These are phyloP conservation scores for Trigoniulus corallinus DNA, from an alignment of 1,140 invertebrate genomes.

Conservation along the genomic window DNA sequence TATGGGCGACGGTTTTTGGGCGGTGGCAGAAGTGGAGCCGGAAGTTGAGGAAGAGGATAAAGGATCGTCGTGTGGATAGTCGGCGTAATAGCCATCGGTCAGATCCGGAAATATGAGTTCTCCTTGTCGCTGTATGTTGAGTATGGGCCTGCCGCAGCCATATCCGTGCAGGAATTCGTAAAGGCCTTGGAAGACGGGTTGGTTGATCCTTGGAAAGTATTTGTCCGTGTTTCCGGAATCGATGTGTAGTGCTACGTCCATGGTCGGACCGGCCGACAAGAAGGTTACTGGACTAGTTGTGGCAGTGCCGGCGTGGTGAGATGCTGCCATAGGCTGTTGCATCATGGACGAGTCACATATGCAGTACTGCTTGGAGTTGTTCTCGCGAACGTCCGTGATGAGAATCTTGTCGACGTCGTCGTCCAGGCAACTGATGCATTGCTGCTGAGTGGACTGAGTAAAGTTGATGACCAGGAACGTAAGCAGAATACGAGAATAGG, in stretches of 20 bases:
- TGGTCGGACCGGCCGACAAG: slow-evolving; percentile 53
- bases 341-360: slow-evolving; percentile 19
- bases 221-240: slow-evolving; percentile 60
- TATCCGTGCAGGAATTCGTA: slow-evolving; percentile 78
- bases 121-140: slow-evolving; percentile 57
- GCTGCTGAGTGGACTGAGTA: slow-evolving; percentile 17
- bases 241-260: slow-evolving; percentile 59
- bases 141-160: slow-evolving; percentile 59
- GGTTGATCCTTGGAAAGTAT: slow-evolving; percentile 39
- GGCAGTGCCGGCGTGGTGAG: slow-evolving; percentile 10
- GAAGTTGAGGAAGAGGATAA: too few species aligned
- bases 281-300: slow-evolving; percentile 24
- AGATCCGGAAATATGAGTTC: slow-evolving; percentile 54
- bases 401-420: slow-evolving; percentile 66
- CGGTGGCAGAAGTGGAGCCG: not conserved
- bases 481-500: slow-evolving; percentile 61
- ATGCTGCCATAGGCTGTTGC: too few species aligned
- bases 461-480: slow-evolving; percentile 49
- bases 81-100: not conserved
- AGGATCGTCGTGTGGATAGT: too few species aligned
- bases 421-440: slow-evolving; percentile 33
- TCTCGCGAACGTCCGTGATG: slow-evolving; percentile 8
- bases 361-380: not conserved
- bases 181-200: slow-evolving; percentile 57
- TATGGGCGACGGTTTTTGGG: slow-evolving; percentile 29